Base-by-base conservation (phyloP, 2,113 vertebrate genomes). In the Myocastor coypus region DNA sequence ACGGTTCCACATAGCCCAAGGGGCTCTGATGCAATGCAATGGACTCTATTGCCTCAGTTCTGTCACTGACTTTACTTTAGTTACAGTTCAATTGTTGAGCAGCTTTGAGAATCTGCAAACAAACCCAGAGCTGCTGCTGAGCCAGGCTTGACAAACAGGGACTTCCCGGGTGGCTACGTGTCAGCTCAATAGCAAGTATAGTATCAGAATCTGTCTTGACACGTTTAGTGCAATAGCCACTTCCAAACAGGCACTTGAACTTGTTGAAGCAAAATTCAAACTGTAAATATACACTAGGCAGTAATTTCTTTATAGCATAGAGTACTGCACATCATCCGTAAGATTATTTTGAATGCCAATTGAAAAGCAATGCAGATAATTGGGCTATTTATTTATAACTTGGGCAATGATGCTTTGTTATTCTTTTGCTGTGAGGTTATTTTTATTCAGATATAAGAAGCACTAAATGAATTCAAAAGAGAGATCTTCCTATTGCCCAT, bases 21-120 rank as follows among this genome's bases (percentile, higher is more conserved):
- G 69, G 91, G 37, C 86, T 71, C 87, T 95, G 92, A 93, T 94
- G 95, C 97, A 97, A 97, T 14, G 50, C 37, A n/a, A 4, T n/a
- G 1, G 0, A 9, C 55, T 75, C 3, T 42, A 40, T 92, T 95
- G 57, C 94, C 73, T 91, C 95, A 94, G 92, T 95, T 85, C 59
- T 26, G 93, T 77, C 87, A 89, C 6, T 77, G 50, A 52, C 34
- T 42, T 97, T 20, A 89, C 28, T 63, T 83, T 20, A 40, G 42
- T 42, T 80, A 68, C 52, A 87, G 42, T 78, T 94, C 57, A 84
- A 34, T 66, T 91, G 50, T 68, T 26, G 63, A 89, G 57, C 63
- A 71, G 77, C 30, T 68, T 64, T 0, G 4, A 95, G 59, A 90
- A 81, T 94, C 59, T 94, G 69, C 37, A 78, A 87, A 75, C 57